These are phyloP conservation scores for Notiomystis cincta DNA, from an alignment of 2,113 vertebrate species.

Conservation along the genomic window DNA sequence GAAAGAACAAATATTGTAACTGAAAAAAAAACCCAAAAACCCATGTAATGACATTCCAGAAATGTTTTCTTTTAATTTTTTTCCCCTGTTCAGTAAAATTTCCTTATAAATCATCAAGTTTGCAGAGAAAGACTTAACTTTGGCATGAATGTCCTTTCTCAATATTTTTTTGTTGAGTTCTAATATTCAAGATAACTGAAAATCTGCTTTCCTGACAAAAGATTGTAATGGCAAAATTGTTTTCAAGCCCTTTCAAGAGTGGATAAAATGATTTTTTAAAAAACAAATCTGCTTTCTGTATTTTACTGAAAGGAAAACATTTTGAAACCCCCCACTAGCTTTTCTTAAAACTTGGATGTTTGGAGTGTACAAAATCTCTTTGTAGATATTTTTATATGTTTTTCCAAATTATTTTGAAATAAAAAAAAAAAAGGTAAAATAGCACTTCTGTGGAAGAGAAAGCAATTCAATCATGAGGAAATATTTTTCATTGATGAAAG, in stretches of 20 bases:
- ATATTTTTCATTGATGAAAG: background rate
- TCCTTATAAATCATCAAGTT: background rate
- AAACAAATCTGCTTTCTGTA: background rate
- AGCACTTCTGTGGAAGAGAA: background rate
- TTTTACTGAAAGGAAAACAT: background rate
- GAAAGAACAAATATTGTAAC: background rate
- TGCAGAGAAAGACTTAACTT: background rate
- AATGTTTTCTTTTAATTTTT: background rate
- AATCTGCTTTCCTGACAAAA: background rate
- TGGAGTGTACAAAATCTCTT: background rate
- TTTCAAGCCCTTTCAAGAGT: background rate
- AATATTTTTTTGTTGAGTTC: background rate
- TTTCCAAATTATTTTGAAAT: background rate
- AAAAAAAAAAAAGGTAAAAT: background rate
- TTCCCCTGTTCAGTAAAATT: background rate
- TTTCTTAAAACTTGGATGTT: background rate
- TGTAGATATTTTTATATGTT: background rate
- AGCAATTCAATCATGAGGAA: background rate
- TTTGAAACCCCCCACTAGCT: background rate
- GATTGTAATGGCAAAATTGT: background rate
- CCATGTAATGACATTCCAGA: background rate
- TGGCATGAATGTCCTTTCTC: background rate
- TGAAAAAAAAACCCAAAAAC: background rate
- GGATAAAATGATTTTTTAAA: background rate
- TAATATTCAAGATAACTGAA: background rate